A percentile compares a stretch with the other conserved stretches of the same genome.
phyloP scores from a whole-genome alignment of 2,113 vertebrate species.

The Leptobrachium ailaonicum region DNA sequence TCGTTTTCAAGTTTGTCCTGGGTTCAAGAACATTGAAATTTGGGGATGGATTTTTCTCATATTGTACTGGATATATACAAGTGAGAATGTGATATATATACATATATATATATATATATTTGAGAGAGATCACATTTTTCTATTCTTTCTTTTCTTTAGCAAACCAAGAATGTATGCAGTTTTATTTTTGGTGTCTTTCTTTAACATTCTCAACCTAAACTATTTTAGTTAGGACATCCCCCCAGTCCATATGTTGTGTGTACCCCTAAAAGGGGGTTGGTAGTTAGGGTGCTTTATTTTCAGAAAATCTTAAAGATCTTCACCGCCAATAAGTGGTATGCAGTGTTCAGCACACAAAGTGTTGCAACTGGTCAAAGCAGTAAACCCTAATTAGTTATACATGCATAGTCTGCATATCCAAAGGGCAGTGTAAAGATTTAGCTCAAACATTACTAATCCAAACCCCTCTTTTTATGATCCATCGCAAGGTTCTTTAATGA shows the following conservation, averaged over 20 bases:
- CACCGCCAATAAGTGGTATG: slow-evolving; percentile 2
- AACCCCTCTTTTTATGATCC: slow-evolving; percentile 60
- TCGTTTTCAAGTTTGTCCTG: no score
- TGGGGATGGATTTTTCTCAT: no score
- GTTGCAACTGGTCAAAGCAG: slow-evolving; percentile 36
- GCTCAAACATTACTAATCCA: slow-evolving; percentile 59
- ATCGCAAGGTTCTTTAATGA: slow-evolving; percentile 59
- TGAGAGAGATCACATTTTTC: not conserved
- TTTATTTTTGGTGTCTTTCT: slow-evolving; percentile 12
- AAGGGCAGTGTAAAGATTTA: slow-evolving; percentile 38
- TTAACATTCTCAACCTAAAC: slow-evolving; percentile 23
- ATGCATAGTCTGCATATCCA: slow-evolving; percentile 43
- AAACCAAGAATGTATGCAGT: not conserved
- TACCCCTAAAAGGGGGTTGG: slow-evolving; percentile 22
- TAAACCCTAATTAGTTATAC: slow-evolving; percentile 55
- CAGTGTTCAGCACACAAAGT: slow-evolving; percentile 14
- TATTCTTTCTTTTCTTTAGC: not conserved
- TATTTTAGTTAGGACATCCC: slow-evolving; percentile 36
- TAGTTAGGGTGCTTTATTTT: slow-evolving; percentile 8
- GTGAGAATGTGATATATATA: not conserved
- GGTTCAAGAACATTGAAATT: no score
- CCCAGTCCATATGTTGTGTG: slow-evolving; percentile 17
- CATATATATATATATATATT: not conserved
- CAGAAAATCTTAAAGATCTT: not conserved
- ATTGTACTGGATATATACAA: not conserved